phyloP scores from a whole-genome alignment of 2,888 invertebrate species.

The Polydrusus pterygomalis region DNA sequence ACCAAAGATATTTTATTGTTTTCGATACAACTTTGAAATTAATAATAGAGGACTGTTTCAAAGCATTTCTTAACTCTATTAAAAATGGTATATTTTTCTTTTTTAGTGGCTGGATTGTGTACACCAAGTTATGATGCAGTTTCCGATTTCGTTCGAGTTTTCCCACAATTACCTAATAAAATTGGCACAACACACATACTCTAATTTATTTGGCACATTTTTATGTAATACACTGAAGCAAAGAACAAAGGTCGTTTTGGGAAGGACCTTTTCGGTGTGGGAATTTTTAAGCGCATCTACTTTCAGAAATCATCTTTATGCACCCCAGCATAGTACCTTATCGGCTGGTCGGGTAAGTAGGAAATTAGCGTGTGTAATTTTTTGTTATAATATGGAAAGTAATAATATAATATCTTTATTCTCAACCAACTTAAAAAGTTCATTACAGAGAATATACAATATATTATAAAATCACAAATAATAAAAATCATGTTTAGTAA shows the following conservation, averaged over 20 bases:
- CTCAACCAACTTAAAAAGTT: too few species aligned
- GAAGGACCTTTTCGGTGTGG: conserved; percentile 91
- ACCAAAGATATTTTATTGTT: too few species aligned
- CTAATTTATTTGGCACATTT: conserved; percentile 97
- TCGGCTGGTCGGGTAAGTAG: conserved; percentile 70
- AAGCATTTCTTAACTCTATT: background rate
- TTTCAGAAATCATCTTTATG: conserved; percentile 92
- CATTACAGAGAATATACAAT: too few species aligned
- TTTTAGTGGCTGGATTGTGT: conserved; percentile 97
- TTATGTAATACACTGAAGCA: conserved; percentile 90
- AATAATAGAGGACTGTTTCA: too few species aligned
- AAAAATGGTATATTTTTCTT: background rate
- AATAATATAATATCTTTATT: too few species aligned
- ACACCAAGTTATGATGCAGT: conserved; percentile 91
- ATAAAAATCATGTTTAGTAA: too few species aligned
- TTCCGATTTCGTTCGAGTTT: conserved; percentile 96
- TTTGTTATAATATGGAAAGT: too few species aligned
- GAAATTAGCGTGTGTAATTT: background rate
- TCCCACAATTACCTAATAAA: conserved; percentile 96
- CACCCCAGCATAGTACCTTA: conserved; percentile 69
- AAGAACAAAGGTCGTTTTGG: conserved; percentile 78
- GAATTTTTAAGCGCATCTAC: conserved; percentile 85
- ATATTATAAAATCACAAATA: too few species aligned
- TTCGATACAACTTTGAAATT: too few species aligned
- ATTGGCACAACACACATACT: conserved; percentile 95